These are phyloP conservation scores for Popillia japonica DNA, from an alignment of 1,140 invertebrate genomes.

Conservation along the genomic window DNA sequence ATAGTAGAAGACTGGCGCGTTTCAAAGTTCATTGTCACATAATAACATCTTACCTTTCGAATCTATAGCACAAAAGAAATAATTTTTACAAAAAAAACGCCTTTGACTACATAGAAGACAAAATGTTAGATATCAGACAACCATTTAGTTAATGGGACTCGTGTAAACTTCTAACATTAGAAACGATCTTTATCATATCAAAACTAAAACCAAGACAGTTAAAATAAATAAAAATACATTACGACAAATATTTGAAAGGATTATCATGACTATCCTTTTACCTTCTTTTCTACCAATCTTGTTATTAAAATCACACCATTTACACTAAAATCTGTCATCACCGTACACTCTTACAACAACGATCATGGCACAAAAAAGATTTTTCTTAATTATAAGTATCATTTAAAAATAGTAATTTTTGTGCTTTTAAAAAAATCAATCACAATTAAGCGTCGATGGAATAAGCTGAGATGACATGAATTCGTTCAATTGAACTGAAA, in stretches of 20 bases:
- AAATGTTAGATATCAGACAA: too few relatives aligned
- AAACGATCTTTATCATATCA: not conserved
- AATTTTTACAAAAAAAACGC: too few relatives aligned
- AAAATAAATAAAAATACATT: slow-evolving; percentile 1
- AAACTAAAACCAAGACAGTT: not conserved
- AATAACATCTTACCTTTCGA: too few relatives aligned
- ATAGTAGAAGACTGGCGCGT: too few relatives aligned
- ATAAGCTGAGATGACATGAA: slow-evolving; percentile 39
- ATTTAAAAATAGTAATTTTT: not conserved
- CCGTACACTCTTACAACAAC: slow-evolving; percentile 4
- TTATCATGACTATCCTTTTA: too few relatives aligned
- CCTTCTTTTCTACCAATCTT: not conserved
- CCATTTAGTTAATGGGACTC: too few relatives aligned
- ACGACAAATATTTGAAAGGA: too few relatives aligned
- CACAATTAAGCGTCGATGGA: slow-evolving; percentile 26
- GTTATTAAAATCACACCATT: not conserved
- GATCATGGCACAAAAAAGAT: slow-evolving; percentile 21
- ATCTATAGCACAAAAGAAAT: too few relatives aligned
- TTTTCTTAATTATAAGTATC: not conserved
- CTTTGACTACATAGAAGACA: too few relatives aligned
- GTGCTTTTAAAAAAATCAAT: not conserved
- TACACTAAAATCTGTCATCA: not conserved
- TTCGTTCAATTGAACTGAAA: slow-evolving; percentile 49
- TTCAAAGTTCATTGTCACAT: too few relatives aligned
- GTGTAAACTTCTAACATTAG: too few relatives aligned